A percentile compares a stretch with the other conserved stretches of the same genome.
Conservation (phyloP, 2,113 vertebrate species). For the Pedetes capensis region DNA sequence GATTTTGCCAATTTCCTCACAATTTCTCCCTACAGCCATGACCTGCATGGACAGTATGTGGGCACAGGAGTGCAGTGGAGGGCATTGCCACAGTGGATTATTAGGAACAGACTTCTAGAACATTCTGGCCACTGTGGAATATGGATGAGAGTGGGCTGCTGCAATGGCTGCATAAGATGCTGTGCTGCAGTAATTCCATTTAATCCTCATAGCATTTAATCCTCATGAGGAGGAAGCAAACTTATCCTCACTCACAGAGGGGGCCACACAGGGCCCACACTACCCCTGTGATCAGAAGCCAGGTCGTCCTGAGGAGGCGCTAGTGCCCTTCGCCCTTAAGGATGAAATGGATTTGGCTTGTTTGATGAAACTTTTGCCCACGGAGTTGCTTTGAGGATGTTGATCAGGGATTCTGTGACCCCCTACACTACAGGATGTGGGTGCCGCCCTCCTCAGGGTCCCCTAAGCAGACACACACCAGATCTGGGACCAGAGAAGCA, state of each 20-base stretch:
- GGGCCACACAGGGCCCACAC: no score
- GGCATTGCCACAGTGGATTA: background rate
- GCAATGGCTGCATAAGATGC: background rate
- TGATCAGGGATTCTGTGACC: background rate
- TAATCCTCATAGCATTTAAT: background rate
- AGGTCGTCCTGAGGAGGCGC: no score
- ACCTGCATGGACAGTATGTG: background rate
- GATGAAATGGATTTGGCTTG: no score
- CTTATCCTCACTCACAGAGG: no score
- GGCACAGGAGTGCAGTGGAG: background rate
- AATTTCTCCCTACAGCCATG: no score
- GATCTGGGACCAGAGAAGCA: background rate
- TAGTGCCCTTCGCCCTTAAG: no score
- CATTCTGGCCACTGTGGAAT: background rate
- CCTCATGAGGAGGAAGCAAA: background rate
- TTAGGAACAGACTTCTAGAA: background rate
- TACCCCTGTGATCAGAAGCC: no score
- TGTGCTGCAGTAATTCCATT: no score
- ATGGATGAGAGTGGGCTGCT: background rate
- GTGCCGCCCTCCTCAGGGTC: background rate
- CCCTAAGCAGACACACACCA: background rate
- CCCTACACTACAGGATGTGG: background rate
- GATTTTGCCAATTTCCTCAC: no score
- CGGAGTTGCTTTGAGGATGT: background rate
- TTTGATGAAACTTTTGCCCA: background rate